A percentile compares a stretch with the other conserved stretches of the same genome.
Conservation (phyloP, 1,140 invertebrate species). For the Polyergus mexicanus region DNA sequence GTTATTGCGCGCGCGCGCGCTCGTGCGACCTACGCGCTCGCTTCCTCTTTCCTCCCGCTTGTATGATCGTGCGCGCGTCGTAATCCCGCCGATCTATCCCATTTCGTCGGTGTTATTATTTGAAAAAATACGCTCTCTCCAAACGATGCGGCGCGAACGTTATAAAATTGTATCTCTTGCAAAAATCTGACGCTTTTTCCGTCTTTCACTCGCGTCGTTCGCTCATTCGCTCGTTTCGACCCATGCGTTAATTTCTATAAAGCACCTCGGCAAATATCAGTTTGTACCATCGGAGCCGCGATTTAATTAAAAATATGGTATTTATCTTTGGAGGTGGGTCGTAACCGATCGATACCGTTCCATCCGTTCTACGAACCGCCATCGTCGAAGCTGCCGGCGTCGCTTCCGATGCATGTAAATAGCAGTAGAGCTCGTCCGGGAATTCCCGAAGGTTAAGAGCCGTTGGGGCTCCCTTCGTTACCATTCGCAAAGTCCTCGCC, state of each 20-base stretch:
- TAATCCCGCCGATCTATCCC: slow-evolving; percentile 24
- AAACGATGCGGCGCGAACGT: background rate
- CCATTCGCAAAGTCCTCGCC: slow-evolving; percentile 60
- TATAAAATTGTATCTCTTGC: slow-evolving; percentile 14
- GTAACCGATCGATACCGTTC: slow-evolving; percentile 58
- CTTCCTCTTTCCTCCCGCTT: background rate
- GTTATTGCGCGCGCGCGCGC: background rate
- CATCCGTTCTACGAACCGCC: slow-evolving; percentile 55
- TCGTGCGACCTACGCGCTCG: background rate
- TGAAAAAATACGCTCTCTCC: background rate
- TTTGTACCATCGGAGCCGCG: slow-evolving; percentile 32
- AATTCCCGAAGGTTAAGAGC: slow-evolving; percentile 62
- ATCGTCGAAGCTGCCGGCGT: slow-evolving; percentile 58
- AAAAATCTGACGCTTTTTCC: slow-evolving; percentile 41
- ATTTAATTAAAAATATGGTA: slow-evolving; percentile 65
- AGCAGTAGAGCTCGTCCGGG: slow-evolving; percentile 56
- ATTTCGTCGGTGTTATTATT: slow-evolving; percentile 34
- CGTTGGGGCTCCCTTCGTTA: slow-evolving; percentile 52
- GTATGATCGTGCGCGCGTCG: slow-evolving; percentile 9
- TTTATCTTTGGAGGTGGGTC: slow-evolving; percentile 56
- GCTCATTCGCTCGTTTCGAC: slow-evolving; percentile 14
- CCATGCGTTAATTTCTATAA: slow-evolving; percentile 52
- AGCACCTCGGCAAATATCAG: slow-evolving; percentile 56
- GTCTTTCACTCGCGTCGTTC: slow-evolving; percentile 5
- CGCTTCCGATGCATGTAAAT: slow-evolving; percentile 63